Percentiles rank a stretch among this genome's conserved stretches.
phyloP scores from a whole-genome alignment of 2,888 invertebrate species.

The Drosophila tanythrix region DNA sequence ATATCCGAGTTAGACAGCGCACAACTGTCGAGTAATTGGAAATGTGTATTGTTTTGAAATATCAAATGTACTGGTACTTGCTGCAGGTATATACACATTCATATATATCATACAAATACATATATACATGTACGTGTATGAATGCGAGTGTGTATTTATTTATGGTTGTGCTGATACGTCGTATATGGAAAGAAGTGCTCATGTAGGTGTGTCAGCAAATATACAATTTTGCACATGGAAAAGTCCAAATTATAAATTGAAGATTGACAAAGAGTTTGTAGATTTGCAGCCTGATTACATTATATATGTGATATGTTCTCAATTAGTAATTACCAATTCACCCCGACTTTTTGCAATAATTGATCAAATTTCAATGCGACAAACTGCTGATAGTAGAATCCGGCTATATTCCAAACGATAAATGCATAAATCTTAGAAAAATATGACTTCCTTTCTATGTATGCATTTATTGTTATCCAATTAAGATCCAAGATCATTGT shows the following conservation, averaged over 20 bases:
- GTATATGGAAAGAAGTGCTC: not conserved
- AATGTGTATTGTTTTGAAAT: slow-evolving; percentile 71
- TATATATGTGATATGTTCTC: not conserved
- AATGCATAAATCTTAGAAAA: no score
- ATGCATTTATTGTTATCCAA: not conserved
- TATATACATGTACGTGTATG: not conserved
- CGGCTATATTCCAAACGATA: no score
- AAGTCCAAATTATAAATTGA: not conserved
- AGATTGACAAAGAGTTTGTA: not conserved
- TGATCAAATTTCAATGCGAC: not conserved
- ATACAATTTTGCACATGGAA: not conserved
- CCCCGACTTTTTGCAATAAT: not conserved
- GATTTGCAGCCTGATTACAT: not conserved
- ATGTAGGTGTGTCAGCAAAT: not conserved
- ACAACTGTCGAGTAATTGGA: slow-evolving; percentile 79
- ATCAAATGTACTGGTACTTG: slow-evolving; percentile 24
- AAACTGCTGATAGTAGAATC: no score
- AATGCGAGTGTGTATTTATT: not conserved
- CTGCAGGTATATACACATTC: slow-evolving; percentile 1
- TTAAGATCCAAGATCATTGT: not conserved
- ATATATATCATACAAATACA: slow-evolving; percentile 1
- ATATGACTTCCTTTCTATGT: no score
- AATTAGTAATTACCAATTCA: not conserved
- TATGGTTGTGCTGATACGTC: not conserved
- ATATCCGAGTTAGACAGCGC: slow-evolving; percentile 53